phyloP scores from a whole-genome alignment of 2,113 vertebrate genomes.

The Malurus alboscapulatus region DNA sequence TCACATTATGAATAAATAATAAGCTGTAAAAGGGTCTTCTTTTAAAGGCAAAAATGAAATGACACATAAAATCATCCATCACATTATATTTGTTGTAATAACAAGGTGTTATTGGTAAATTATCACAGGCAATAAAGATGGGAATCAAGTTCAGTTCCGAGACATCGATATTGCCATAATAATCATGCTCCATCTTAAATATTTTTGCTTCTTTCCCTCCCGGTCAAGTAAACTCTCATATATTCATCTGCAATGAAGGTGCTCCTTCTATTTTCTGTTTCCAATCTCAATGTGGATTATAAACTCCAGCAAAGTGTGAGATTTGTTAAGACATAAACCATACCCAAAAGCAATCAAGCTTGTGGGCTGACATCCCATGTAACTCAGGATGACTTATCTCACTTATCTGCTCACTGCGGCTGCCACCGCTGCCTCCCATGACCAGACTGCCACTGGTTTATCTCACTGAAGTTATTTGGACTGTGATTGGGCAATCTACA shows the following conservation, averaged over 20 bases:
- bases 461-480: neutral
- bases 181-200: neutral
- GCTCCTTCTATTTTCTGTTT: neutral
- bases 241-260: neutral
- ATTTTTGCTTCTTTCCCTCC: neutral
- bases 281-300: neutral
- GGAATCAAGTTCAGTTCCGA: neutral
- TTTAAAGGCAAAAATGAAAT: neutral
- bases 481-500: neutral
- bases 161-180: neutral
- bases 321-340: neutral
- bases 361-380: fast-evolving
- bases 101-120: neutral
- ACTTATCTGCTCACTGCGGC: fast-evolving
- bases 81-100: neutral
- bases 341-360: neutral
- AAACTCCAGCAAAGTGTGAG: neutral
- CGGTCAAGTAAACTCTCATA: neutral
- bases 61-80: neutral
- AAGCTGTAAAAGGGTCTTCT: neutral
- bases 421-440: neutral
- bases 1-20: neutral
- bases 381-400: neutral
- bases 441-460: neutral
- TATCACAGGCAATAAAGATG: neutral